Conservation (phyloP, 2,797 vertebrate genomes). For the Eulemur rubriventer region DNA sequence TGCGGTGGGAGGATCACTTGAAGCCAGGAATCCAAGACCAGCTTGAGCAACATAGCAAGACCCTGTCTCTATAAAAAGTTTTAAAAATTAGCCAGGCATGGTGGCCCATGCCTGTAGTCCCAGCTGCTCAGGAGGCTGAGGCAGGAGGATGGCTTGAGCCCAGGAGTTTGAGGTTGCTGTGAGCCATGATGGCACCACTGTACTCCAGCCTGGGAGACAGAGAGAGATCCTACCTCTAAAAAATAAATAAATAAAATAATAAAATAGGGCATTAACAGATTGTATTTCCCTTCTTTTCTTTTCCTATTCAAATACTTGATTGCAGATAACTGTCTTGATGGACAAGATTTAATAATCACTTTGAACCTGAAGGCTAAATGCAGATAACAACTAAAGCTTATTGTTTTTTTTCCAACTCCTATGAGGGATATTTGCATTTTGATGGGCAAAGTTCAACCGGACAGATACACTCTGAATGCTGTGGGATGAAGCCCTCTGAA, state of each 20-base stretch:
- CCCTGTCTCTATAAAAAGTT: not conserved
- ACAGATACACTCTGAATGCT: not conserved
- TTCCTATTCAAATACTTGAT: not conserved
- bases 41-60: not conserved
- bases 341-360: not conserved
- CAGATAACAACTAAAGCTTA: not conserved
- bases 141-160: not conserved
- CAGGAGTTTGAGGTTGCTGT: not conserved
- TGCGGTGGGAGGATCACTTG: not conserved
- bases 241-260: not conserved
- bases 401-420: not conserved
- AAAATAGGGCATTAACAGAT: not conserved
- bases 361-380: not conserved
- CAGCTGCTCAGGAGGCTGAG: not conserved
- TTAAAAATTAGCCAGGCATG: not conserved
- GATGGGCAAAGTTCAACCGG: not conserved
- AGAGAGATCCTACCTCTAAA: not conserved
- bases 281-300: not conserved
- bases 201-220: not conserved
- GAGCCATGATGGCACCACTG: not conserved
- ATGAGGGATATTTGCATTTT: not conserved
- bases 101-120: not conserved
- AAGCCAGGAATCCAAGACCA: not conserved
- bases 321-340: not conserved
- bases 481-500: not conserved